Base-by-base conservation (phyloP, 2,888 invertebrate genomes). In the Polymixis lichenea region DNA sequence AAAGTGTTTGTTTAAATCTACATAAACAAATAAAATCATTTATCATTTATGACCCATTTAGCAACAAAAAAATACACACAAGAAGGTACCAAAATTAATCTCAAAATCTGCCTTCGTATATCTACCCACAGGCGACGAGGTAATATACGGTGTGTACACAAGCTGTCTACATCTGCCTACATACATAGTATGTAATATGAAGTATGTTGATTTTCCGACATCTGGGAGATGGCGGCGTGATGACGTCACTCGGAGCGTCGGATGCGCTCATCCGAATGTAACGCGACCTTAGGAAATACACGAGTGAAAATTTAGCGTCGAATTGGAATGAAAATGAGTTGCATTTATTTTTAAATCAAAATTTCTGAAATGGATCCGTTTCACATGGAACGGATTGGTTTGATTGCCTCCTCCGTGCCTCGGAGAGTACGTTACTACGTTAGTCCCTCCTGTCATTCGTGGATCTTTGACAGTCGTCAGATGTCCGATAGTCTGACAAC, bases 241-340 rank as follows among this genome's bases (percentile, higher is more conserved):
- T 83, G 86, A 83, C 77, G 83, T 82, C 86, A 85, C 65, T 19
- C 53, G 70, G 53, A 53, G 68, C 65, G 69, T 71, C 53, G 64
- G 71, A 82, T 68, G 73, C 73, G 77, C 86, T 83, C 83, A 83
- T 77, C 46, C 32, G 72, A 68, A 67, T 58, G 71, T 85, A 81
- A 77, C 38, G 65, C 69, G 83, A 82, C 83, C 83, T 85, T 77
- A 77, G 55, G 58, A 62, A 72, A 74, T 77, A 75, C 28, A 60
- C 56, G 58, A 81, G 68, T 85, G 77, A 65, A 69, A 74, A 75
- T 75, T 58, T 72, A 61, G 60, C 46, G 56, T 72, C n/a, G 46
- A 61, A 72, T 62, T 38, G 25, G 55, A 28, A 65, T 67, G 46
- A 51, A 76, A 75, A 25, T 55, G 9, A 15, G 38, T 15, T 75